Base-by-base conservation (phyloP, 2,888 invertebrate genomes). In the Drosophila cognata region DNA sequence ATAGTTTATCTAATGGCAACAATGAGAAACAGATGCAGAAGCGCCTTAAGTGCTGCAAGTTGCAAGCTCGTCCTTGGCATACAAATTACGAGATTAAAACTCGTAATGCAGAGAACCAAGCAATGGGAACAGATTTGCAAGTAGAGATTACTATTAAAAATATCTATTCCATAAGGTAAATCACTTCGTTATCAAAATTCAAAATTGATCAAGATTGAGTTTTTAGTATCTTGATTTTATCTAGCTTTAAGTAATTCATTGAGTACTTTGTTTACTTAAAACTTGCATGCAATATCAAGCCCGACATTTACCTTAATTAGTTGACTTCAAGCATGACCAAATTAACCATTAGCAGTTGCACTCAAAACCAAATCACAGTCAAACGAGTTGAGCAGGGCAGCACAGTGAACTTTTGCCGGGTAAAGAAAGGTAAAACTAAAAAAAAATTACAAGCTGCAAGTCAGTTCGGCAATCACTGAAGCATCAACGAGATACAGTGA, bases 251-350 rank as follows among this genome's bases (percentile, higher is more conserved):
- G 52, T 21, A 21, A 21, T 5, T 21, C 43, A 43, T 16, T 25
- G 8, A 46, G 25, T 16, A 46, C 16, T 16, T 46, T 46, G 46
- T 8, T 46, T 16, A 28, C 16, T 21, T 18, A 13, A 4, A n/a
- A 29, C 29, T 25, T 51, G 51, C 51, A 29, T 46, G 28, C 53
- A 35, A 53, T 8, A n/a, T 25, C 8, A 21, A 31, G 16, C 16
- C 18, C 25, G 35, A 41, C 28, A 57, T 31, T 57, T 41, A 56
- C 60, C 63, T 59, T 74, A 81, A 86, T 81, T 81, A 63, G 69
- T 10, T 70, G 55, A 66, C 58, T 33, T 79, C 62, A 75, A 84
- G 87, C 83, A 88, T 84, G 84, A 88, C 84, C 71, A 57, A 59
- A 46, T 57, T 66, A 81, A 68, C 63, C 68, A 67, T 55, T 51